phyloP scores from a whole-genome alignment of 2,113 vertebrate genomes.

The Sebastes fasciatus region DNA sequence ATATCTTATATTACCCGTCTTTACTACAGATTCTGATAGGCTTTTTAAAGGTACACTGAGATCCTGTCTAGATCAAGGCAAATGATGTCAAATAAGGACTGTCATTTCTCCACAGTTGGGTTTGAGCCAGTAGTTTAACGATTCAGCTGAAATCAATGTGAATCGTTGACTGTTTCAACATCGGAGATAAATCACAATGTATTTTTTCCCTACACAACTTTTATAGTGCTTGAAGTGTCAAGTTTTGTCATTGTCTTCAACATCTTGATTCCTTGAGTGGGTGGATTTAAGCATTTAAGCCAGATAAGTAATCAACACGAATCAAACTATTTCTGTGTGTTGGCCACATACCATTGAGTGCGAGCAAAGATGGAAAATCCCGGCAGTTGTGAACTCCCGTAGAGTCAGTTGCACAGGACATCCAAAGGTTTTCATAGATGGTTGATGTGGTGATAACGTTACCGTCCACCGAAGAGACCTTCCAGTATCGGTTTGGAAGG shows the following conservation, averaged over 20 bases:
- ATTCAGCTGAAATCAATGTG: neutral
- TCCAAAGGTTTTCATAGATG: constrained; percentile 91
- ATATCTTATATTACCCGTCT: constrained; percentile 14
- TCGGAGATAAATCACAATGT: neutral
- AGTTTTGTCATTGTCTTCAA: neutral
- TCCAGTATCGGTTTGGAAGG: constrained; percentile 80
- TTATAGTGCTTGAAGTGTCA: neutral
- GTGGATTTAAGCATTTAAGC: neutral
- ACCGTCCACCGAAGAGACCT: constrained; percentile 82
- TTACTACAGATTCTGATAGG: constrained; percentile 12
- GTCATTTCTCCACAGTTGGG: neutral
- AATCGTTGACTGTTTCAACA: neutral
- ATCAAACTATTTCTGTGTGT: neutral
- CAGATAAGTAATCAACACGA: constrained; percentile 8
- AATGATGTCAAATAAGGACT: neutral
- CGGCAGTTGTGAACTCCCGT: constrained; percentile 89
- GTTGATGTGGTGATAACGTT: constrained; percentile 89
- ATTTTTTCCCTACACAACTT: neutral
- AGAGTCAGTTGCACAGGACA: constrained; percentile 89
- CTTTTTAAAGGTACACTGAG: neutral
- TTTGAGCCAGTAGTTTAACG: neutral
- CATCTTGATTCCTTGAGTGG: neutral
- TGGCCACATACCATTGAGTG: constrained; percentile 84
- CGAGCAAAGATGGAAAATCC: constrained; percentile 89
- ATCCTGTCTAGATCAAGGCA: neutral